Base-by-base conservation (phyloP, 2,888 invertebrate genomes). In the Latrodectus elegans region DNA sequence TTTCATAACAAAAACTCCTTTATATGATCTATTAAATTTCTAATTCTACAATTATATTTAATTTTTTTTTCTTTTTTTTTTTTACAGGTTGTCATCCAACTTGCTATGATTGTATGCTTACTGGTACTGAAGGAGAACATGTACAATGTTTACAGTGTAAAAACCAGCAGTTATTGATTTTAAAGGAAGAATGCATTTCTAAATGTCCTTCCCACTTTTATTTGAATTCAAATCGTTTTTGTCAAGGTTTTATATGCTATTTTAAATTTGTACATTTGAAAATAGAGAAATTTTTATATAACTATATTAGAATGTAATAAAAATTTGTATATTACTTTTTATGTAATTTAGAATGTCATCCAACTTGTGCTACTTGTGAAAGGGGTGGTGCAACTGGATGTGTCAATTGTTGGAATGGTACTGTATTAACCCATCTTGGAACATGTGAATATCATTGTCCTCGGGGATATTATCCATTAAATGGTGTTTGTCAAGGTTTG, bases 401-500 rank as follows among this genome's bases (percentile, higher is more conserved):
- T 83, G 87, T 71, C 22, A 82, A 60, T 60, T 87, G 87, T 67
- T 70, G 74, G 68, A 70, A 70, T 51, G 82, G 87, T 6, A 68
- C 64, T 74, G 72, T 82, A 17, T 53, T 87, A 17, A 82, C 87
- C 68, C 87, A 87, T 64, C 68, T 87, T 38, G 87, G 87, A 17
- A 82, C 87, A n/a, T 87, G 87, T 78, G 82, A 82, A 68, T 15
- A 17, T 14, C 72, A 78, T 11, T 87, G 87, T 17, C 82, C 68
- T 64, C 60, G 26, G 68, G 87, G 87, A n/a, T 83, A 87, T 53
- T 87, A 70, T 74, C 76, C 87, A 53, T 64, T 38, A 11, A 70
- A 82, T 60, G 87, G 87, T 17, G 17, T 87, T 65, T 87, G 87
- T 17, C 73, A 82, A 74, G 73, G 87, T 87, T 38, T 74, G 77